Base-by-base conservation (phyloP, 2,888 invertebrate species). In the Amphipoea oculea region DNA sequence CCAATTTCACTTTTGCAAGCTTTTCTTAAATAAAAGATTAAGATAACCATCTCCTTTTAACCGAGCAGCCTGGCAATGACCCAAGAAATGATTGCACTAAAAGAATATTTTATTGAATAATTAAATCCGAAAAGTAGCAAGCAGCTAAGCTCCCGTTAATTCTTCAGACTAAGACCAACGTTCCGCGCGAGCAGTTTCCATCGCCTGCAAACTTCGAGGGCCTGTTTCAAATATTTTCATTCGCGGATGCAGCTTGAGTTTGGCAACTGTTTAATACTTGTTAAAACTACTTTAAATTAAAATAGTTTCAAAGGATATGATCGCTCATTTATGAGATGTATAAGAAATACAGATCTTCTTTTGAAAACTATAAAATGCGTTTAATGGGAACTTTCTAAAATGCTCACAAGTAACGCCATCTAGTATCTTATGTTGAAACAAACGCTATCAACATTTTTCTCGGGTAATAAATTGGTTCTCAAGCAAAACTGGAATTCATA, bases 201-300 rank as follows among this genome's bases (percentile, higher is more conserved):
- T 40, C 66, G 73, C 76, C 57, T 66, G 62, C 66, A 79, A 81
- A 73, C 78, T 83, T 84, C 40, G 63, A 70, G 72, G 51, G 62
- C 69, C 57, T 79, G 76, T 78, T 85, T 88, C 71, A 80, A 86
- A 86, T 81, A 86, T 84, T 86, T 86, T 73, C 74, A 66, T 45
- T 79, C 76, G 66, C 66, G 73, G 76, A 71, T 60, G n/a, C 54
- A 74, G 76, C 66, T 78, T 76, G n/a, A 86, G 78, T 83, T 84
- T 45, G 62, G 74, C 45, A 68, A 71, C 73, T 54, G 71, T 75
- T 79, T 86, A 81, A 79, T 74, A 77, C 79, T 85, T 74, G 51
- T 71, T 82, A 62, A 82, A 76, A 73, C 75, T 81, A 65, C n/a
- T 79, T 79, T 69, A 60, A 74, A 75, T 82, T 82, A 72, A 87